Conservation (phyloP, 2,797 vertebrate genomes). For the Tangara arthus region DNA sequence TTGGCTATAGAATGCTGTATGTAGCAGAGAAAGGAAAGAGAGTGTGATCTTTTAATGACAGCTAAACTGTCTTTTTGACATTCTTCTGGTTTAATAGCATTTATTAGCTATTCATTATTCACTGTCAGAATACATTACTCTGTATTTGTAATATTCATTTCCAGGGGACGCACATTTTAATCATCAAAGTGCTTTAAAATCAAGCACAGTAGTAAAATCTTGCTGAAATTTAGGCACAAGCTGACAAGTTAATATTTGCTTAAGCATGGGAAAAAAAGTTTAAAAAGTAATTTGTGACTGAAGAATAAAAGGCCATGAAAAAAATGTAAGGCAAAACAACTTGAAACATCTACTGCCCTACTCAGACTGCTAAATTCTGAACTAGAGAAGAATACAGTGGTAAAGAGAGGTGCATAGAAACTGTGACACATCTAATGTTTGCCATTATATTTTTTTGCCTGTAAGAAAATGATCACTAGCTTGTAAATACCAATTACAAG, state of each 20-base stretch:
- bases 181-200: not conserved
- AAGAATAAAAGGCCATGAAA: not conserved
- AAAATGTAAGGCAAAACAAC: not conserved
- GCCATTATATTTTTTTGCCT: not conserved
- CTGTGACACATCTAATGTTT: conserved; percentile 29
- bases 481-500: conserved; percentile 56
- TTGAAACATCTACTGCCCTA: not conserved
- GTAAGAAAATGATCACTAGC: conserved; percentile 34
- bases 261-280: not conserved
- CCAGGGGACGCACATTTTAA: not conserved
- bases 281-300: not conserved
- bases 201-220: not conserved
- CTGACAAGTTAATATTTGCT: conserved; percentile 40
- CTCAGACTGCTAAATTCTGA: not conserved
- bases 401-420: not conserved
- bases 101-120: conserved; percentile 57
- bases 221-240: conserved; percentile 27
- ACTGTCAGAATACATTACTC: not conserved
- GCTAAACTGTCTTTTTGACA: conserved; percentile 13
- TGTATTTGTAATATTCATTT: not conserved
- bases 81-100: conserved; percentile 4
- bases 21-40: conserved; percentile 9
- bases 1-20: not conserved
- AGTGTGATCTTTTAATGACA: conserved; percentile 52
- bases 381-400: not conserved